phyloP scores from a whole-genome alignment of 2,888 invertebrate species.

The Idaea dimidiata region DNA sequence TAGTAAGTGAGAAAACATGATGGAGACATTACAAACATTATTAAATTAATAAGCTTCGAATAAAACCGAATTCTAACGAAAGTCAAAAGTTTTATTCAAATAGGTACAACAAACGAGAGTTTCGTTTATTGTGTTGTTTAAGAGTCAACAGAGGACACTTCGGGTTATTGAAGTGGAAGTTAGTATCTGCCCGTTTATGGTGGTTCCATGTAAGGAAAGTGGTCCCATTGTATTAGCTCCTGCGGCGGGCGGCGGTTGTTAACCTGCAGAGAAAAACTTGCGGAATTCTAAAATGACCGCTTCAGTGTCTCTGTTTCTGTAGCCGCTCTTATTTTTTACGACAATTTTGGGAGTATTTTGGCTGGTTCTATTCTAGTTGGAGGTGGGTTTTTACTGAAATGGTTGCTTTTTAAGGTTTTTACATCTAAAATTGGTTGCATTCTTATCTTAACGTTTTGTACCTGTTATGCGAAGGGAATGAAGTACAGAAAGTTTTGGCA shows the following conservation, averaged over 20 bases:
- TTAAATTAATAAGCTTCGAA: too few relatives aligned
- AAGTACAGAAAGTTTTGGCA: background rate
- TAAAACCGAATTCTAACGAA: background rate
- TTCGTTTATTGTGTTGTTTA: background rate
- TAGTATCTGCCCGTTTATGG: conserved; percentile 22
- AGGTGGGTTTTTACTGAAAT: background rate
- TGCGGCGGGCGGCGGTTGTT: conserved; percentile 50
- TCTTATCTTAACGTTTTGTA: background rate
- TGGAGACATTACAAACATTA: too few relatives aligned
- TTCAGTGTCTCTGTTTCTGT: background rate
- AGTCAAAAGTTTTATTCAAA: background rate
- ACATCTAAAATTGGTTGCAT: background rate
- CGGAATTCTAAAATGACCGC: conserved; percentile 42
- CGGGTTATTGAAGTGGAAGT: background rate
- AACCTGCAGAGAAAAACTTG: conserved; percentile 63
- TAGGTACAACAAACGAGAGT: background rate
- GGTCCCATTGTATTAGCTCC: conserved; percentile 61
- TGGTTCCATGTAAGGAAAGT: conserved; percentile 64
- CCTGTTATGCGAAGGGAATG: background rate
- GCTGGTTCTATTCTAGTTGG: background rate
- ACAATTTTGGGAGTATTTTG: background rate
- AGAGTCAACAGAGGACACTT: background rate
- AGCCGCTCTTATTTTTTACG: background rate
- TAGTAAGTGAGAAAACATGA: too few relatives aligned
- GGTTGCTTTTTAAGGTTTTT: background rate